A percentile compares a stretch with the other conserved stretches of the same genome.
Evolutionary conservation across 2,797 vertebrate genomes (phyloP).

Genomic region (Threskiornis aethiopicus): DNA sequence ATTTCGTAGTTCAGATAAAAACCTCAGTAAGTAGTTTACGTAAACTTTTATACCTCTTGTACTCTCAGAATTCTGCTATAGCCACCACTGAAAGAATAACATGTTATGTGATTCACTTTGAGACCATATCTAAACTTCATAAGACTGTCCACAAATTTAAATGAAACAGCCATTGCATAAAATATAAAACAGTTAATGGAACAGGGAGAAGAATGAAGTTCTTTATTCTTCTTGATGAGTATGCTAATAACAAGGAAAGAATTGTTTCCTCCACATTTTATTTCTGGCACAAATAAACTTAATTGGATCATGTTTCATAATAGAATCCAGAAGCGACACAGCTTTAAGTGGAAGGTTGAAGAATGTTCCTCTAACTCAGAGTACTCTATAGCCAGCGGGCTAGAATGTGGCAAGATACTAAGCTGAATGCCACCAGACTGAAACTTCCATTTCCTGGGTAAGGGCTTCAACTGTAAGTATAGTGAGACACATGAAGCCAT

Average conservation of each 20-base stretch:
- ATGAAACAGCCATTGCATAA: neutral
- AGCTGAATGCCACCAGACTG: neutral
- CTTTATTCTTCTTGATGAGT: neutral
- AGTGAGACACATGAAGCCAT: neutral
- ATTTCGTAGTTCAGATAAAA: neutral
- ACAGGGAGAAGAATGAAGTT: neutral
- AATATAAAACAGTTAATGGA: neutral
- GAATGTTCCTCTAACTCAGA: neutral
- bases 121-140: neutral
- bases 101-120: accelerated
- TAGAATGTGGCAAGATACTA: neutral
- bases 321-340: neutral
- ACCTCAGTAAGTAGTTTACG: neutral
- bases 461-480: neutral
- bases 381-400: neutral
- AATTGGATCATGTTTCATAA: neutral
- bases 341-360: neutral
- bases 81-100: neutral
- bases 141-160: neutral
- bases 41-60: neutral
- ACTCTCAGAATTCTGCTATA: neutral
- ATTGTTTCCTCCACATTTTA: neutral
- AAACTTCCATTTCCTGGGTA: neutral
- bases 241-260: neutral
- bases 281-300: neutral